Conservation (phyloP, 1,140 invertebrate species). For the Sycophaga agraensis region DNA sequence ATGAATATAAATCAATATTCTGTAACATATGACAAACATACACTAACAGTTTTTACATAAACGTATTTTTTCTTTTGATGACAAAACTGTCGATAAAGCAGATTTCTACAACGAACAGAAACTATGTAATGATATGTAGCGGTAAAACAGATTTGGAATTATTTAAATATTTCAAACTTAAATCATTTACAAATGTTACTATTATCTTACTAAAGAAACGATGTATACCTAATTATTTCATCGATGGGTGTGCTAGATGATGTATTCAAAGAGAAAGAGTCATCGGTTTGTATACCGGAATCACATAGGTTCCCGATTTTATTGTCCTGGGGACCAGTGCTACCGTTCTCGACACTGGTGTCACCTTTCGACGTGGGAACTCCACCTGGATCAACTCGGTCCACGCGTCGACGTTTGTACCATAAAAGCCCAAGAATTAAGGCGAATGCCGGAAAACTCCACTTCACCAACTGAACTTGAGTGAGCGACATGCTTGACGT, state of each 20-base stretch:
- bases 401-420: conserved; percentile 55
- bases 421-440: conserved; percentile 54
- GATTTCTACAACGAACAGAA: too few relatives aligned
- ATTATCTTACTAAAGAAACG: background rate
- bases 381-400: conserved; percentile 57
- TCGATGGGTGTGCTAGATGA: conserved; percentile 8
- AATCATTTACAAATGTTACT: background rate
- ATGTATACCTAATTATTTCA: conserved; percentile 11
- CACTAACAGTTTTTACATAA: too few relatives aligned
- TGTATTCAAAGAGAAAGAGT: conserved; percentile 32
- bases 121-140: too few relatives aligned
- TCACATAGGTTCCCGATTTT: conserved; percentile 30
- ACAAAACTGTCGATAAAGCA: too few relatives aligned
- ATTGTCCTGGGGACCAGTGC: background rate
- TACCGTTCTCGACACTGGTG: background rate
- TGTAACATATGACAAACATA: too few relatives aligned
- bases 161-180: too few relatives aligned
- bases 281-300: conserved; percentile 38
- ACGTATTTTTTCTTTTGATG: too few relatives aligned
- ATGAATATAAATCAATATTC: too few relatives aligned
- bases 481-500: conserved; percentile 46
- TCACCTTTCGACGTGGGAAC: conserved; percentile 26
- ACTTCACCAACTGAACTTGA: conserved; percentile 48
- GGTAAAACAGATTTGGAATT: too few relatives aligned
- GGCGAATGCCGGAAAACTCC: conserved; percentile 53